Percentiles rank a stretch among this genome's conserved stretches.
Evolutionary conservation across 2,797 vertebrate genomes (phyloP).

Genomic region (Notamacropus eugenii): DNA sequence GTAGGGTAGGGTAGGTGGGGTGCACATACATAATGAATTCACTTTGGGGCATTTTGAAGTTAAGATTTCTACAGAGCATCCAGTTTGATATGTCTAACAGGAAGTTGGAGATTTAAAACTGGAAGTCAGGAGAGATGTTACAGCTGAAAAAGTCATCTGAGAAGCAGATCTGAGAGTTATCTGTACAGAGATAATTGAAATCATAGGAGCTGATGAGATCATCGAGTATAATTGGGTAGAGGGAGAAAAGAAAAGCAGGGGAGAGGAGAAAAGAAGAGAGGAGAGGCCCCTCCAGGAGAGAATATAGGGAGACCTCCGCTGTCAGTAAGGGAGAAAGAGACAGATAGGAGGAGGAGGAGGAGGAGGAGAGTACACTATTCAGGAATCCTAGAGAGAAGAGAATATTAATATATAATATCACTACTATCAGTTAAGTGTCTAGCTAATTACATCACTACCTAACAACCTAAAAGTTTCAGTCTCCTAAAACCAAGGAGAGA

Average conservation of each 20-base stretch:
- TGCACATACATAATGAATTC: neutral
- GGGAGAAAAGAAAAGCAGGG: no score
- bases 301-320: neutral
- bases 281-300: neutral
- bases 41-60: neutral
- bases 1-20: no score
- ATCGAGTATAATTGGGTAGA: neutral
- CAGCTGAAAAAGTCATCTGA: neutral
- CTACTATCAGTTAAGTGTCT: no score
- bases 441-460: no score
- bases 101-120: neutral
- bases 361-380: neutral
- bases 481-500: no score
- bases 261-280: no score
- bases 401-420: neutral
- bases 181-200: neutral
- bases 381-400: neutral
- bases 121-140: neutral
- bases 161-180: neutral
- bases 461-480: no score
- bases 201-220: neutral
- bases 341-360: neutral
- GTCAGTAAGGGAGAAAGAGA: neutral
- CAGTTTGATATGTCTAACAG: neutral
- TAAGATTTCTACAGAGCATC: neutral